A percentile compares a stretch with the other conserved stretches of the same genome.
These are phyloP conservation scores for Phorcus lineatus DNA, from an alignment of 2,888 invertebrate species.

Conservation along the genomic window DNA sequence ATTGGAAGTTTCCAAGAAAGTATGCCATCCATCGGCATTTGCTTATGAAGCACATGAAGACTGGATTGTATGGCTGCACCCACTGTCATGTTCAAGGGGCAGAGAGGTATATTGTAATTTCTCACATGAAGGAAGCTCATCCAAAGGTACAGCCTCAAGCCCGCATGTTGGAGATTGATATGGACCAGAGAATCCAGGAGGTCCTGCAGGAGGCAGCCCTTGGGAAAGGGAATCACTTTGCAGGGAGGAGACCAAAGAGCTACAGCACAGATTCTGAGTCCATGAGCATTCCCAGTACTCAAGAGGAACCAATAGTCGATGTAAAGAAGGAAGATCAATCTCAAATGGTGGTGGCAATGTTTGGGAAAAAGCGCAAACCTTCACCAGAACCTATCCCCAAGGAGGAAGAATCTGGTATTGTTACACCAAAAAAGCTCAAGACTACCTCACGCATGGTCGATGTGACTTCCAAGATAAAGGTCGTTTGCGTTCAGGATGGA, in stretches of 20 bases:
- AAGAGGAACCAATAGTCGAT: conserved; percentile 6
- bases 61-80: conserved; percentile 43
- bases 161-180: conserved; percentile 33
- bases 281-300: background rate
- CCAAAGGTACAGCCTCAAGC: conserved; percentile 34
- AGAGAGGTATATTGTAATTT: conserved; percentile 44
- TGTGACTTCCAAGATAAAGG: conserved; percentile 44
- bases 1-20: conserved; percentile 45
- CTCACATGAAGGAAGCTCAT: conserved; percentile 47
- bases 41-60: conserved; percentile 44
- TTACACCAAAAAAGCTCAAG: conserved; percentile 24
- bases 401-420: background rate
- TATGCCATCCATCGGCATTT: conserved; percentile 46
- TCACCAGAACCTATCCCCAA: background rate
- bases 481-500: conserved; percentile 40
- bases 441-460: conserved; percentile 32
- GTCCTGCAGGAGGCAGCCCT: conserved; percentile 35
- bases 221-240: background rate
- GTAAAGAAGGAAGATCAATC: background rate
- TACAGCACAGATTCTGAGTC: background rate
- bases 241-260: background rate
- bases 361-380: conserved; percentile 35
- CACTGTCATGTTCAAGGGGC: conserved; percentile 44
- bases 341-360: conserved; percentile 46
- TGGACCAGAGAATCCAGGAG: conserved; percentile 34